Evolutionary conservation across 2,888 invertebrate genomes (phyloP).

Genomic region (Ormyrus pomaceus): DNA sequence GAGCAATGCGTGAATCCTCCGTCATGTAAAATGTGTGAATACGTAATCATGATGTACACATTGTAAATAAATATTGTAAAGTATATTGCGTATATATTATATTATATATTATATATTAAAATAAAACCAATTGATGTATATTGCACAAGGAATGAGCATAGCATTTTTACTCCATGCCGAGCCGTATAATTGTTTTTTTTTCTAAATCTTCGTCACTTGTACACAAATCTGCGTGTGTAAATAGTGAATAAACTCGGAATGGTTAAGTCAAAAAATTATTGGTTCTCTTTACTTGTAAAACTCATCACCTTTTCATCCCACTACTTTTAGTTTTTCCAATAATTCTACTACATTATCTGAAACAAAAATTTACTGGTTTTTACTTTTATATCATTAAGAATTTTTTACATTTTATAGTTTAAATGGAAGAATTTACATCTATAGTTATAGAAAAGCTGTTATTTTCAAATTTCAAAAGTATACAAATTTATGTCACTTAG

Average conservation of each 20-base stretch:
- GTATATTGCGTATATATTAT: constrained; percentile 66
- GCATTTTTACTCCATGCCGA: constrained; percentile 46
- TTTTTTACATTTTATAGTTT: too few relatives aligned
- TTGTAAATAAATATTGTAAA: constrained; percentile 74
- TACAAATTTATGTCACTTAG: too few relatives aligned
- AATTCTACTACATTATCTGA: too few relatives aligned
- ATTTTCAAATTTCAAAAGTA: too few relatives aligned
- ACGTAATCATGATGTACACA: constrained; percentile 68
- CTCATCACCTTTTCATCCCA: too few relatives aligned
- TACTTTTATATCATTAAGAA: too few relatives aligned
- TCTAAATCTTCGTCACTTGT: constrained; percentile 58
- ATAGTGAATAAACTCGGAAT: constrained; percentile 65
- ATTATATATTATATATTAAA: constrained; percentile 54
- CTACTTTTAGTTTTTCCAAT: too few relatives aligned
- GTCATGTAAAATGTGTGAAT: constrained; percentile 71
- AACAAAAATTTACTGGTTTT: too few relatives aligned
- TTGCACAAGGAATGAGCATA: constrained; percentile 44
- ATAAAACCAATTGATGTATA: constrained; percentile 54
- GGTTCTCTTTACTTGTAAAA: background rate
- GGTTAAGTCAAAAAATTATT: constrained; percentile 43
- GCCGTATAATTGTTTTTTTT: constrained; percentile 36
- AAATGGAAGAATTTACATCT: too few relatives aligned
- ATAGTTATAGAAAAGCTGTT: too few relatives aligned
- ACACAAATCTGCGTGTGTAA: constrained; percentile 63
- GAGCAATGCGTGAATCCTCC: constrained; percentile 45